Conservation (phyloP, 2,797 vertebrate species). For the Fringilla coelebs region DNA sequence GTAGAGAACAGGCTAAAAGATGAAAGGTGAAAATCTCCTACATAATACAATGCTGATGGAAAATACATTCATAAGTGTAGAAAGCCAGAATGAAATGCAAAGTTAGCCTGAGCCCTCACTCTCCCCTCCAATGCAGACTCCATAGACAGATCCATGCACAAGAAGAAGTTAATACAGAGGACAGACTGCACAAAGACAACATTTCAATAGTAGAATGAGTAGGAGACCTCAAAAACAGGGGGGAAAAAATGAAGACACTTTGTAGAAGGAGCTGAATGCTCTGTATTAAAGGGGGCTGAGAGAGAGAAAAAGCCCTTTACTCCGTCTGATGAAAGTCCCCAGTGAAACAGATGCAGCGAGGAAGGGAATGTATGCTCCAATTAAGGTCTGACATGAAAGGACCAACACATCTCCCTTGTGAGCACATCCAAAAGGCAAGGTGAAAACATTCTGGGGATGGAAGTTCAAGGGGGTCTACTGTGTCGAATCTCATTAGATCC, state of each 20-base stretch:
- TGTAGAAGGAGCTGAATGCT: constrained; percentile 37
- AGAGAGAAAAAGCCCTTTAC: constrained; percentile 40
- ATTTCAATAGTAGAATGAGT: constrained; percentile 40
- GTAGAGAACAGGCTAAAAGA: not conserved
- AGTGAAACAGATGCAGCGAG: constrained; percentile 36
- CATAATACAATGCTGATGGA: not conserved
- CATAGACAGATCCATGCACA: not conserved
- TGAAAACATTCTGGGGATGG: constrained; percentile 42
- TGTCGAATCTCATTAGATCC: constrained; percentile 39
- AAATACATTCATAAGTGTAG: not conserved
- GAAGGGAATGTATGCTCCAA: constrained; percentile 50
- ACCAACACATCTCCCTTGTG: constrained; percentile 29
- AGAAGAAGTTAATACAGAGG: constrained; percentile 31
- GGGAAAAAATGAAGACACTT: not conserved
- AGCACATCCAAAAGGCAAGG: constrained; percentile 49
- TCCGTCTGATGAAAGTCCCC: constrained; percentile 30
- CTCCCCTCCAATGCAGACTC: not conserved
- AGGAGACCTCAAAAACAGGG: constrained; percentile 10
- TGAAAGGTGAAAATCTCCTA: not conserved
- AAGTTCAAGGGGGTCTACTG: constrained; percentile 33
- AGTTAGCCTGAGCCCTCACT: not conserved
- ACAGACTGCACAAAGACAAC: constrained; percentile 25
- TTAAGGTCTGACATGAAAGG: constrained; percentile 57
- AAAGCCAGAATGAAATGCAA: not conserved
- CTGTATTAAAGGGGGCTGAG: not conserved